phyloP scores from a whole-genome alignment of 2,113 vertebrate species.

The Rhinolophus ferrumequinum region DNA sequence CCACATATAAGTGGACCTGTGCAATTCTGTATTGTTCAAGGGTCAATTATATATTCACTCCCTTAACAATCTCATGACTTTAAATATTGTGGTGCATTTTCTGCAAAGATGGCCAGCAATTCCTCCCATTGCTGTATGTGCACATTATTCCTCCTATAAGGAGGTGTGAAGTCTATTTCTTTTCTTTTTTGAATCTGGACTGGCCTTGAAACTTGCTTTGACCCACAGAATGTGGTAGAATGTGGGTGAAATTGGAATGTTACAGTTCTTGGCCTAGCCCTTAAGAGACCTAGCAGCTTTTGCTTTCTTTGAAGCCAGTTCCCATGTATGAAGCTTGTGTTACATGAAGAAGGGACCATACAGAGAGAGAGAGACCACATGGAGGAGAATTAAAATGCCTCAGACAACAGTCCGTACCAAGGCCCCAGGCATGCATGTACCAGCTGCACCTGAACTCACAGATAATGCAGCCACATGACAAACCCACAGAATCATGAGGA shows the following conservation, averaged over 20 bases:
- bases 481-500: neutral
- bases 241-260: neutral
- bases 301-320: neutral
- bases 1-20: neutral
- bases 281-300: neutral
- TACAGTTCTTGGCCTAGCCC: neutral
- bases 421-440: neutral
- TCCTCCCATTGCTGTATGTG: neutral
- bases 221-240: neutral
- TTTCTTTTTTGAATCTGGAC: neutral
- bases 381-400: neutral
- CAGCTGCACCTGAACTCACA: neutral
- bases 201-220: neutral
- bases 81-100: neutral
- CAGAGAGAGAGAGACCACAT: neutral
- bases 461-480: neutral
- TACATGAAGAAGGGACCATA: neutral
- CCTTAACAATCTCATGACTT: neutral
- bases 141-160: neutral
- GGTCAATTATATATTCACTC: neutral
- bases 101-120: neutral
- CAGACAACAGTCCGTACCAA: neutral
- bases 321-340: neutral
- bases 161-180: neutral
- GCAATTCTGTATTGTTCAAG: neutral